Evolutionary conservation across 2,888 invertebrate genomes (phyloP).

Genomic region (Andrena flavipes): DNA sequence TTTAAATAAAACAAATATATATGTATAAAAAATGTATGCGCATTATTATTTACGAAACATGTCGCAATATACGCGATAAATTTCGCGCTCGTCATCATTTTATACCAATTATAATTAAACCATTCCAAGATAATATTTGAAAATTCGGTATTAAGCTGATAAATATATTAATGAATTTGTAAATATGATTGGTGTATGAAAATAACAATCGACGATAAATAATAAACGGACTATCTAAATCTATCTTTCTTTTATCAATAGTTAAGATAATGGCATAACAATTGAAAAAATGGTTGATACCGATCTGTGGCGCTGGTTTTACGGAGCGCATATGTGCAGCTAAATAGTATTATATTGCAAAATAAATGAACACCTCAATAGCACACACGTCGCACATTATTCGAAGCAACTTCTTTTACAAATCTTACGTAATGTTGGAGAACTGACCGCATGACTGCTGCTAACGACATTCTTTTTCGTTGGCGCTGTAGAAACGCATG

Average conservation of each 20-base stretch:
- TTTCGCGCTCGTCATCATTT: not conserved
- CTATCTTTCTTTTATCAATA: too few relatives aligned
- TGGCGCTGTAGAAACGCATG: not conserved
- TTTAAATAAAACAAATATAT: not conserved
- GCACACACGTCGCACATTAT: not conserved
- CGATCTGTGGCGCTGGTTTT: too few relatives aligned
- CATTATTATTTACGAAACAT: not conserved
- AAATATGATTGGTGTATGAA: too few relatives aligned
- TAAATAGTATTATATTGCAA: not conserved
- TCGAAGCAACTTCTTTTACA: slow-evolving; percentile 16
- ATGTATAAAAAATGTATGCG: not conserved
- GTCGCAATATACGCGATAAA: too few relatives aligned
- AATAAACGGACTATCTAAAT: too few relatives aligned
- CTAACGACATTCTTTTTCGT: slow-evolving; percentile 12
- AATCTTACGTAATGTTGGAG: slow-evolving; percentile 38
- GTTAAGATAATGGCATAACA: too few relatives aligned
- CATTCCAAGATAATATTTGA: too few relatives aligned
- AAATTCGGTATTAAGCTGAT: too few relatives aligned
- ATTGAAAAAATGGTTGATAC: too few relatives aligned
- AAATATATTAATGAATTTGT: too few relatives aligned
- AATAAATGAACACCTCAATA: not conserved
- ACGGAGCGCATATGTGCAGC: too few relatives aligned
- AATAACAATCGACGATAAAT: too few relatives aligned
- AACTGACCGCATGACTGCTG: slow-evolving; percentile 7
- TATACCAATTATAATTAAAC: not conserved